Percentiles rank a stretch among this genome's conserved stretches.
phyloP scores from a whole-genome alignment of 2,797 vertebrate species.

The Sebastes cheni region DNA sequence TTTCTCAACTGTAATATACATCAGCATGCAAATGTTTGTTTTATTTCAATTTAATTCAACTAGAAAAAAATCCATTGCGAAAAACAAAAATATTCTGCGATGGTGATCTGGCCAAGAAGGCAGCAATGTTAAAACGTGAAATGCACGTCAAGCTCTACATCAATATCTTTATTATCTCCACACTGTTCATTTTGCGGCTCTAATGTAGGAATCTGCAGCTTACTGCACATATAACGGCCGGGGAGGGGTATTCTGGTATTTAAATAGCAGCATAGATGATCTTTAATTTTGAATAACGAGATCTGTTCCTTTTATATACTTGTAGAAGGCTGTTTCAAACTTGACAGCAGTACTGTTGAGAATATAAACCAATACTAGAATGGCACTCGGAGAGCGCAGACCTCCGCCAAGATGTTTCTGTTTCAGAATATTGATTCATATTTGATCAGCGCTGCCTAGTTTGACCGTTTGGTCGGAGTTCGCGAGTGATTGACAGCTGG shows the following conservation, averaged over 20 bases:
- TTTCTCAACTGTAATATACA: not conserved
- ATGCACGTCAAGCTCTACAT: not conserved
- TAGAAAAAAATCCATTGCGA: too few relatives aligned
- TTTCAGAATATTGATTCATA: too few relatives aligned
- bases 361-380: too few relatives aligned
- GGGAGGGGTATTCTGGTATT: not conserved
- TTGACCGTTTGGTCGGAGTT: fast-evolving
- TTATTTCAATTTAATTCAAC: too few relatives aligned
- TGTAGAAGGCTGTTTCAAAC: not conserved
- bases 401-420: too few relatives aligned
- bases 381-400: too few relatives aligned
- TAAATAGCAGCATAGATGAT: not conserved
- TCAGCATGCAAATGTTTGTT: not conserved
- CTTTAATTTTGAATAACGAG: not conserved
- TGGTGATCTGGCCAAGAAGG: not conserved
- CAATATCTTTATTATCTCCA: not conserved
- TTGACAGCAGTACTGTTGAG: not conserved
- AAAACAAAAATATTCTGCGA: not conserved
- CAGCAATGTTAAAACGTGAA: not conserved
- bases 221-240: not conserved
- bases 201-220: not conserved
- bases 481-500: too few relatives aligned
- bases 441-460: too few relatives aligned
- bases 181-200: not conserved
- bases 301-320: not conserved